A percentile compares a stretch with the other conserved stretches of the same genome.
Evolutionary conservation across 2,888 invertebrate genomes (phyloP).

Genomic region (Phalangium opilio): DNA sequence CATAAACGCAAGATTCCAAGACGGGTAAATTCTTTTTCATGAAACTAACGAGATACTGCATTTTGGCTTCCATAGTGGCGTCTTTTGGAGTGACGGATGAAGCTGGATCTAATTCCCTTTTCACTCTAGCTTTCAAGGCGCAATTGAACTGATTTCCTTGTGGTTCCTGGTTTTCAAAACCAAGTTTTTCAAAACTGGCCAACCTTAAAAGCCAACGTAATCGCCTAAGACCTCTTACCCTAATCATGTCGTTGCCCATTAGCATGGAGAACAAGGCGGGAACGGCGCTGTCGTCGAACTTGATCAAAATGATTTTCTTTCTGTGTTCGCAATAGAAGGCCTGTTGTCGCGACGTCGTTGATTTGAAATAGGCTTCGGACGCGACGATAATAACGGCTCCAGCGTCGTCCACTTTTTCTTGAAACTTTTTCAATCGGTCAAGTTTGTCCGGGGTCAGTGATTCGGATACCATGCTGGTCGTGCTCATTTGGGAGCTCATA

Average conservation of each 20-base stretch:
- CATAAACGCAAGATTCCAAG: constrained; percentile 19
- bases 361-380: constrained; percentile 19
- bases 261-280: constrained; percentile 19
- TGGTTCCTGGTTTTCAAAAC: background rate
- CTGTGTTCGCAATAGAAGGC: constrained; percentile 33
- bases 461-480: constrained; percentile 14
- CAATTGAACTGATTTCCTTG: constrained; percentile 8
- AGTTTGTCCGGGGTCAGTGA: constrained; percentile 18
- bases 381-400: constrained; percentile 18
- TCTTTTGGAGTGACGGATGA: constrained; percentile 17
- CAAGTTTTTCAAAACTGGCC: too few species aligned
- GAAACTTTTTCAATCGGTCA: constrained; percentile 15
- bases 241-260: constrained; percentile 18
- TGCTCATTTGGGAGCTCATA: constrained; percentile 16
- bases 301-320: constrained; percentile 29
- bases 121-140: constrained; percentile 15
- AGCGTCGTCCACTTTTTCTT: constrained; percentile 16
- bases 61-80: constrained; percentile 18
- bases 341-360: constrained; percentile 22
- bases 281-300: constrained; percentile 25
- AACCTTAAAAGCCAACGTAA: background rate
- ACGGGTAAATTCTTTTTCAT: constrained; percentile 17
- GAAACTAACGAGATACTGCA: constrained; percentile 18
- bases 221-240: constrained; percentile 9
- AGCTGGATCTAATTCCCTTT: constrained; percentile 18